Conservation (phyloP, 92 coral and sea anemone genomes). For the Umimayanthus chanpuru region DNA sequence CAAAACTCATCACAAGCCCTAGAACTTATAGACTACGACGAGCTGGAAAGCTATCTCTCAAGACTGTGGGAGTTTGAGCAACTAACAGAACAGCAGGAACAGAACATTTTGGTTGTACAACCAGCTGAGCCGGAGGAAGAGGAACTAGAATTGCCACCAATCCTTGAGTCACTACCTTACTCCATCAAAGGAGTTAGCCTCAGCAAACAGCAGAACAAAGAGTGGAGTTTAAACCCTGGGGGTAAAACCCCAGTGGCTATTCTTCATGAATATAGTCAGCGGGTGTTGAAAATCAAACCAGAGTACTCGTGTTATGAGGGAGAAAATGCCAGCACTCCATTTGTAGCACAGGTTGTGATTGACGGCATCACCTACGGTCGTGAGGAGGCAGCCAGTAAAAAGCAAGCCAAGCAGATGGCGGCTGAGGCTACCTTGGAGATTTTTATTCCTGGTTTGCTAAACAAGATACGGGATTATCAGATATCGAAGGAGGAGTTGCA, state of each 20-base stretch:
- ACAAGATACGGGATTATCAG: constrained; percentile 70
- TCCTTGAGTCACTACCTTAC: constrained; percentile 74
- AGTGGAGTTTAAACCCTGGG: constrained; percentile 67
- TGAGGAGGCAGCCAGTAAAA: constrained; percentile 85
- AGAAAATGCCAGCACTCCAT: constrained; percentile 76
- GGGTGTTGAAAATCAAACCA: constrained; percentile 77
- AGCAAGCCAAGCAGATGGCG: constrained; percentile 85
- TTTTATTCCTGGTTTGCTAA: constrained; percentile 73
- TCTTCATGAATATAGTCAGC: constrained; percentile 88
- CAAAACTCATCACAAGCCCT: constrained; percentile 22
- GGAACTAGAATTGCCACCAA: constrained; percentile 59
- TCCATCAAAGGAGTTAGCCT: constrained; percentile 69
- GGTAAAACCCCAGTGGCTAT: constrained; percentile 91
- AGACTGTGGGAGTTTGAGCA: constrained; percentile 78
- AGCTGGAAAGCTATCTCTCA: constrained; percentile 65
- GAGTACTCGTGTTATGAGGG: constrained; percentile 77
- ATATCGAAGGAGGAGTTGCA: constrained; percentile 73
- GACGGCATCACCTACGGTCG: constrained; percentile 81
- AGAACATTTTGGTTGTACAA: constrained; percentile 47
- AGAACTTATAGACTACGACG: constrained; percentile 69
- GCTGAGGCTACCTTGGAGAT: constrained; percentile 88
- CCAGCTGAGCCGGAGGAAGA: constrained; percentile 25
- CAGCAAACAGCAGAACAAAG: constrained; percentile 57
- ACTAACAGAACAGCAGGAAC: constrained; percentile 77
- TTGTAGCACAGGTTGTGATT: constrained; percentile 84